Evolutionary conservation across 1,140 invertebrate species (phyloP).

Genomic region (Drosophila pseudoobscura): DNA sequence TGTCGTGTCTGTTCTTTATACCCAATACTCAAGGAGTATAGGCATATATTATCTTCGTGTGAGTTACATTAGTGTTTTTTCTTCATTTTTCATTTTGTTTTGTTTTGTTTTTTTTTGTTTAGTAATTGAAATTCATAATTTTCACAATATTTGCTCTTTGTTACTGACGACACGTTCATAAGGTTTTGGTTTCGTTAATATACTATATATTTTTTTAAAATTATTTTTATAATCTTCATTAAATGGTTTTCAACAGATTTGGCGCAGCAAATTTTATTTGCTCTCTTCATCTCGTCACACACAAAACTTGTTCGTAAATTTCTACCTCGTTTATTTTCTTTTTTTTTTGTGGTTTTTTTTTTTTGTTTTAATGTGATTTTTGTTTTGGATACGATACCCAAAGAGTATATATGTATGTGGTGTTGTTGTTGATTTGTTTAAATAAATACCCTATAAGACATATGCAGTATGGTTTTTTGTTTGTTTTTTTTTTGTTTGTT

Average conservation of each 20-base stretch:
- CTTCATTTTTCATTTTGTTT: slow-evolving; percentile 17
- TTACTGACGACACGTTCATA: slow-evolving; percentile 71
- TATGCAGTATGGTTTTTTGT: slow-evolving; percentile 51
- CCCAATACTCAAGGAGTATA: too few relatives aligned
- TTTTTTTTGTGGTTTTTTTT: slow-evolving; percentile 16
- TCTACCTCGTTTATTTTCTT: slow-evolving; percentile 29
- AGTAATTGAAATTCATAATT: slow-evolving; percentile 81
- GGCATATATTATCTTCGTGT: slow-evolving; percentile 1
- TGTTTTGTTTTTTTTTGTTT: slow-evolving; percentile 38
- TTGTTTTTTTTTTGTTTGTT: slow-evolving; percentile 20
- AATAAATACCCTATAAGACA: slow-evolving; percentile 64
- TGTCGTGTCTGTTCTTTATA: slow-evolving; percentile 18
- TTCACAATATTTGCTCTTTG: slow-evolving; percentile 81
- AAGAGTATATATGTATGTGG: not conserved
- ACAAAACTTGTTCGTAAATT: slow-evolving; percentile 62
- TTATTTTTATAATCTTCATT: slow-evolving; percentile 79
- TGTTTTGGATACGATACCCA: too few relatives aligned
- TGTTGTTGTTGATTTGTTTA: slow-evolving; percentile 37
- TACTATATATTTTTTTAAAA: slow-evolving; percentile 68
- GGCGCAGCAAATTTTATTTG: slow-evolving; percentile 79
- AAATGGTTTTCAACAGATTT: slow-evolving; percentile 81
- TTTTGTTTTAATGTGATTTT: slow-evolving; percentile 6
- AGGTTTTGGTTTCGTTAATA: slow-evolving; percentile 53
- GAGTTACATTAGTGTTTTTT: slow-evolving; percentile 49
- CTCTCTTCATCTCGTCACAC: slow-evolving; percentile 53